Base-by-base conservation (phyloP, 2,888 invertebrate genomes). In the Sussaba pulchella region DNA sequence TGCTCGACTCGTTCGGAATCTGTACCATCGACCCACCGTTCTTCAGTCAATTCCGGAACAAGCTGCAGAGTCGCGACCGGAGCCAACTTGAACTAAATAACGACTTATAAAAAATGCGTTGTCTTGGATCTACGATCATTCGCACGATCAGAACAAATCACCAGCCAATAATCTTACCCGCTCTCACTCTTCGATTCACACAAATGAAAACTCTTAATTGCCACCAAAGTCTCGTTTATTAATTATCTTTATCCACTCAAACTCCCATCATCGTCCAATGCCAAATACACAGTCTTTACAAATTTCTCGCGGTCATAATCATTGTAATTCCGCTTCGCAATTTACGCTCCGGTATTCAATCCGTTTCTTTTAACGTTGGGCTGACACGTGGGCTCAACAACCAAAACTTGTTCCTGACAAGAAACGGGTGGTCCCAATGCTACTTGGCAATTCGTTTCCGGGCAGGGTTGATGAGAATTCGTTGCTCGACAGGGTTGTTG, bases 301-400 rank as follows among this genome's bases (percentile, higher is more conserved):
- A 1, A 54, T 17, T 54, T 8, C 21, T 69, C 69, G 3, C 6
- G 36, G 14, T 0, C 57, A 26, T 1, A 41, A 57, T 31, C 39
- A 10, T 5, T n/a, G 8, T 39, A 45, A 12, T 9, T 54, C 19
- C 19, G 9, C n/a, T 17, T 19, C 14, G 39, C 50, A 21, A 63
- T 50, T 73, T 59, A 81, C 36, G 77, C 47, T 12, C 50, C 73
- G 8, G 72, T 57, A 24, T 81, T 82, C 63, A 86, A 43, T 17
- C 83, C 83, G 52, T 84, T 87, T 47, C 85, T 78, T 66, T 75
- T 84, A 50, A 85, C 84, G 59, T 88, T 88, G 0, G 88, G 85
- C 72, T 66, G 80, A 72, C 86, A 87, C 26, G 84, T 77, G 4
- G 86, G 85, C 61, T 87, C 85, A 26, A 82, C 61, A 8, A 86